Percentiles rank a stretch among this genome's conserved stretches.
These are phyloP conservation scores for Apostichopus leukothele DNA, from an alignment of 53 echinoderm and acorn worm species.

Conservation along the genomic window DNA sequence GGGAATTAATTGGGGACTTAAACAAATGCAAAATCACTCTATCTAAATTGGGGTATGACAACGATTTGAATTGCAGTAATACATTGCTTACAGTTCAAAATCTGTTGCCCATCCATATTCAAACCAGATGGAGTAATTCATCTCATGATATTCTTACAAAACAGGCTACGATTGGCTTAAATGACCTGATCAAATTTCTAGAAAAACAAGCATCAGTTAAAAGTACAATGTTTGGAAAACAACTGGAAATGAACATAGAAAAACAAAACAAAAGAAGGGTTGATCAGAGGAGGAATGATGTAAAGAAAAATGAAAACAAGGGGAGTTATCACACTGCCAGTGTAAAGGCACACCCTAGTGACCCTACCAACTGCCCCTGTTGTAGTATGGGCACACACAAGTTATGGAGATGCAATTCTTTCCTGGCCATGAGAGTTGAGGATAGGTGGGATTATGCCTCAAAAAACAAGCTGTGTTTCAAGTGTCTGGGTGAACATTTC, in stretches of 20 bases:
- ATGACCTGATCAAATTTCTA: not conserved
- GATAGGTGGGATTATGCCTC: slow-evolving; percentile 38
- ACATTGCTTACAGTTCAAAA: slow-evolving; percentile 22
- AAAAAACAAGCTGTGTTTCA: slow-evolving; percentile 42
- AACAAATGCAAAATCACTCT: slow-evolving; percentile 32
- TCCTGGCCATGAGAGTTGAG: slow-evolving; percentile 11
- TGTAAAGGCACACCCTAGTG: not conserved
- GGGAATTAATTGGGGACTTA: slow-evolving; percentile 19
- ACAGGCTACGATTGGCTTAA: slow-evolving; percentile 1
- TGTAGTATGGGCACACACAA: slow-evolving; percentile 28
- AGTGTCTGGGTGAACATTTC: slow-evolving; percentile 41
- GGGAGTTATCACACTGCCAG: not conserved
- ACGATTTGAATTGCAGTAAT: slow-evolving; percentile 19
- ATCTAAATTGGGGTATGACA: slow-evolving; percentile 33
- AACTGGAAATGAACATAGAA: slow-evolving; percentile 23
- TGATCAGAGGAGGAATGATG: not conserved
- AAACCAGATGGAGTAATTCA: slow-evolving; percentile 11
- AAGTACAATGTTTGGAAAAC: slow-evolving; percentile 43
- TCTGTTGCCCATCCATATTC: slow-evolving; percentile 24
- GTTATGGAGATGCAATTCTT: slow-evolving; percentile 18
- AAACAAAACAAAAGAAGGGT: not conserved
- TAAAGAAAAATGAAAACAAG: not conserved
- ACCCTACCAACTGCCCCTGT: not conserved
- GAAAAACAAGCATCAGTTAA: slow-evolving; percentile 32
- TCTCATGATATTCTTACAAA: slow-evolving; percentile 30